Base-by-base conservation (phyloP, 2,113 vertebrate species). In the Tautogolabrus adspersus region DNA sequence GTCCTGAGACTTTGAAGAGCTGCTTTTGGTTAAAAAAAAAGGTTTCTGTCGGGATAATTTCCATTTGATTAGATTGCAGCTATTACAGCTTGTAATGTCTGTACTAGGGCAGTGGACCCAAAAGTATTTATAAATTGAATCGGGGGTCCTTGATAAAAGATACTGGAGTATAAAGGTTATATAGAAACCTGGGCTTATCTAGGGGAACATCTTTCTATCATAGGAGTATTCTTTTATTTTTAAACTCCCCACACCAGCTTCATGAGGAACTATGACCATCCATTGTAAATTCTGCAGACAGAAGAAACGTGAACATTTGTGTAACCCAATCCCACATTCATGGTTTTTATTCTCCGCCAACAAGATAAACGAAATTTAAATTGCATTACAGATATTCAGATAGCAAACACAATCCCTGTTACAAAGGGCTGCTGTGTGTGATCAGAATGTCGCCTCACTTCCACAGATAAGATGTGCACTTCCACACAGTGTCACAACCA, bases 391-490 rank as follows among this genome's bases (percentile, higher is more conserved):
- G 64, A 75, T 77, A 58, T 61, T 47, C 38, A 11, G 60, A 87
- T 80, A 71, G 37, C 22, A 19, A 22, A 11, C 12, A 10, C 66
- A 79, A 22, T 68, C 46, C 49, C 42, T 30, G 37, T 44, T 66
- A 30, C 51, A 61, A 72, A 81, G 52, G 60, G 26, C 8, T 15
- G 44, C 2, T 44, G 3, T 13, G 12, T 66, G 19, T 38, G 74
- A 77, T 68, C 55, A 38, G 62, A 65, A 73, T 59, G 34, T 46
- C 1, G 13, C 34, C 16, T 37, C 26, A 61, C 46, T 79, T 72
- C 58, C 15, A 15, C 6, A 73, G 82, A 79, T 86, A 86, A 86
- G 65, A 70, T 77, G 47, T 47, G 38, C 62, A 19, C 23, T 84
- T 80, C 42, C 63, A 71, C 49, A 64, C 52, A 21, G 47, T 21